Base-by-base conservation (phyloP, 2,797 vertebrate species). In the Myripristis murdjan region DNA sequence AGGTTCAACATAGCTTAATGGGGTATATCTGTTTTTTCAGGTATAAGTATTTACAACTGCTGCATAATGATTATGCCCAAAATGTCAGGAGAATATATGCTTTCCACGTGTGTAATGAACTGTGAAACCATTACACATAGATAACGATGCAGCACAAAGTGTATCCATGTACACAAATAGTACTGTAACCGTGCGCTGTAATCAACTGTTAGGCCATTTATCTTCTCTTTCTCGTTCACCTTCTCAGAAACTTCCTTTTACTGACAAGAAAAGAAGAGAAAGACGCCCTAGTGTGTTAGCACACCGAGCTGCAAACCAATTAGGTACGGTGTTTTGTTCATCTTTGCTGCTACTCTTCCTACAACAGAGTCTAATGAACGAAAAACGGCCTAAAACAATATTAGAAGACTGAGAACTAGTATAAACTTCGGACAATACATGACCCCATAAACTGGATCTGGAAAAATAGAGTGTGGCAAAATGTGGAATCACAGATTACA, bases 31-130 rank as follows among this genome's bases (percentile, higher is more conserved):
- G 48, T 73, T 79, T 79, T 79, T 75, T 55, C 69, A 86, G 85
- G 77, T 89, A 64, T 82, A 84, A 82, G 87, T 88, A 88, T 92
- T 86, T 90, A 91, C 82, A 81, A 70, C 84, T 68, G 67, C 82
- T 81, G 81, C 78, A 85, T 81, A 83, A 83, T 72, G 75, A 67
- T 60, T 77, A 44, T 71, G 70, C 12, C 39, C 69, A 76, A 55
- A 76, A 55, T 73, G 78, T 60, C 72, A 85, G 82, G 77, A 82
- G 73, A 84, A 80, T 73, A 70, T 84, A 82, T 79, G 83, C 72
- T 78, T 71, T 77, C 76, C 76, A 80, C 78, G 65, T 77, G 75
- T 79, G 81, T 86, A 89, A 89, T 87, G 88, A 77, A 77, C 71
- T 79, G 80, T 80, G 74, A 71, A 81, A 64, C 78, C 80, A 85